Base-by-base conservation (phyloP, 2,888 invertebrate species). In the Macaria liturata region DNA sequence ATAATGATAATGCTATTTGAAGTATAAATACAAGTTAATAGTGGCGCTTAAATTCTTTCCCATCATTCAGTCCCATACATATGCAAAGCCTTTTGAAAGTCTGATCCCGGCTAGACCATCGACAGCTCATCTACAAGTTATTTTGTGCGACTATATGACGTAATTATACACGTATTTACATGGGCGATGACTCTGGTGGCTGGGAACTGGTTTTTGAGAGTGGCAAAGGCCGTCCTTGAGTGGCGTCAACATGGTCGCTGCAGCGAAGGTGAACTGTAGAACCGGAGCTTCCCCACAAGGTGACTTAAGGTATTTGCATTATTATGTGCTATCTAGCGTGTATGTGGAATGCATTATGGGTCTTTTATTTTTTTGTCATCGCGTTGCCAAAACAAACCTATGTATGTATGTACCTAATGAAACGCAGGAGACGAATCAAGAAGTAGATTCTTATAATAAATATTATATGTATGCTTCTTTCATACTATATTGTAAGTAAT, bases 141-240 rank as follows among this genome's bases (percentile, higher is more conserved):
- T 54, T 48, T 39, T 53, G 47, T 52, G 42, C 46, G 31, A 53
- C 32, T n/a, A 37, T 9, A 45, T 64, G 62, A 62, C 53, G 60
- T 66, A 59, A 62, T 57, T 47, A 55, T 51, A 55, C 51, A 47
- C 61, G 56, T 32, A 46, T 59, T 54, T 46, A 54, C 49, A 54
- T 54, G 53, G 53, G 39, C 65, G 59, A 65, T 60, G 65, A 63
- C 63, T 57, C 56, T 51, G 54, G 44, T 61, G 59, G 47, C 31
- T 50, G 46, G 49, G 50, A 64, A 54, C 65, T 54, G 65, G 68
- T 67, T 65, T 59, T 62, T n/a, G 59, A 64, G 61, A 65, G 67
- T 61, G 68, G 64, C 72, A 70, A 70, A 64, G 69, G 49, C 66
- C 74, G 74, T 73, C 75, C 74, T 74, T 74, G 71, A 57, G 50